phyloP scores from a whole-genome alignment of 2,797 vertebrate species.

The Myotis pilosus region DNA sequence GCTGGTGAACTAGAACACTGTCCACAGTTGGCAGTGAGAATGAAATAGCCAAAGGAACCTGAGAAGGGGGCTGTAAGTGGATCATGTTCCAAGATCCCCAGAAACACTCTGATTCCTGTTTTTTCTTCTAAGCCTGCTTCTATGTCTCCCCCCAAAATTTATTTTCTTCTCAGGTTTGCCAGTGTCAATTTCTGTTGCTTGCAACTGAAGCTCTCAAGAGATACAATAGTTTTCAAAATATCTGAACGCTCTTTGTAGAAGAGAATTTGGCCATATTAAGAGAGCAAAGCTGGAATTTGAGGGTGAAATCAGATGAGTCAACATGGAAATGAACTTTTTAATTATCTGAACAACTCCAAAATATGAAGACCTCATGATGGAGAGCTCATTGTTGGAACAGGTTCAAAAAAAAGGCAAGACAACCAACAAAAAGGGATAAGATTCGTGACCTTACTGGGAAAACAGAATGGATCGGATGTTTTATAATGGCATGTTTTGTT shows the following conservation, averaged over 20 bases:
- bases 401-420: neutral
- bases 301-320: neutral
- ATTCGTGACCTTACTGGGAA: neutral
- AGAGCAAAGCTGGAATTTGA: neutral
- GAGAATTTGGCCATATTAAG: neutral
- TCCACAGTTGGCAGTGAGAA: neutral
- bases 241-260: neutral
- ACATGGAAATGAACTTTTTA: neutral
- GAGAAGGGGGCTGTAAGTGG: neutral
- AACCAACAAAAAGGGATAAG: neutral
- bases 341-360: neutral
- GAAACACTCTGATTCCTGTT: neutral
- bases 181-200: neutral
- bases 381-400: neutral
- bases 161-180: neutral
- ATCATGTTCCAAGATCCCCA: neutral
- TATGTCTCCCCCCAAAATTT: neutral
- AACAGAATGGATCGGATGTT: neutral
- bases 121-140: neutral
- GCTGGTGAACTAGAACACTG: neutral
- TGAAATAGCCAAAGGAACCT: neutral
- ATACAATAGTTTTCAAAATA: neutral
- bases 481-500: neutral
- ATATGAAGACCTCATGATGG: neutral
- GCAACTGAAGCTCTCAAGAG: neutral